Evolutionary conservation across 2,888 invertebrate genomes (phyloP).

Genomic region (Aspidiotus destructor): DNA sequence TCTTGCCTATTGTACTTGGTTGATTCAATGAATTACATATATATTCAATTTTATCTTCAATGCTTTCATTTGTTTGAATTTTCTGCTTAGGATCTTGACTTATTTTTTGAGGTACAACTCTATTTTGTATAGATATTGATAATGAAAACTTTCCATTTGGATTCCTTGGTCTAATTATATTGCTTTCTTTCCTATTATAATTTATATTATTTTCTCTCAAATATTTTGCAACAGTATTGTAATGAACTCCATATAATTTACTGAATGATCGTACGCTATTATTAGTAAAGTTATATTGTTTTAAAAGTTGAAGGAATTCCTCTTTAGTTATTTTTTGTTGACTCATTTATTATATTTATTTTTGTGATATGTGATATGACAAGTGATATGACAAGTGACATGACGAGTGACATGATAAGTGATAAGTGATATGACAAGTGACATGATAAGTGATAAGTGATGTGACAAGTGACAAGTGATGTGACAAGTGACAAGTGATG

Average conservation of each 20-base stretch:
- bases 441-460: conserved; percentile 12
- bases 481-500: conserved; percentile 4
- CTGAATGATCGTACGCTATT: conserved; percentile 4
- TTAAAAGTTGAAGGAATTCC: conserved; percentile 6
- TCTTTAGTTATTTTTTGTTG: conserved; percentile 8
- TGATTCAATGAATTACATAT: conserved; percentile 4
- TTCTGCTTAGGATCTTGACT: conserved; percentile 4
- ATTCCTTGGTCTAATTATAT: conserved; percentile 4
- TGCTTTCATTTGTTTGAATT: conserved; percentile 2
- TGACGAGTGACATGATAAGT: conserved; percentile 9
- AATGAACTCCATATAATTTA: conserved; percentile 4
- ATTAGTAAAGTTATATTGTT: conserved; percentile 6
- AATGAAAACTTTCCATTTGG: conserved; percentile 4
- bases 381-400: conserved; percentile 4
- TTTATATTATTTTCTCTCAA: conserved; percentile 4
- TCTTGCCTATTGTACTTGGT: conserved; percentile 1
- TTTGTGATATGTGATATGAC: conserved; percentile 13
- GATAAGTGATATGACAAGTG: conserved; percentile 7
- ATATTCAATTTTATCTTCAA: conserved; percentile 4
- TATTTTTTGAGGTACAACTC: conserved; percentile 4
- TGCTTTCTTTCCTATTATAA: conserved; percentile 1
- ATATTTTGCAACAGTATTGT: conserved; percentile 1
- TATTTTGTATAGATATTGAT: conserved; percentile 4
- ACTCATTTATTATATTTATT: conserved; percentile 5
- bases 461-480: conserved; percentile 2